These are phyloP conservation scores for Cricetomys ansorgei DNA, from an alignment of 2,113 vertebrate genomes.

Conservation along the genomic window DNA sequence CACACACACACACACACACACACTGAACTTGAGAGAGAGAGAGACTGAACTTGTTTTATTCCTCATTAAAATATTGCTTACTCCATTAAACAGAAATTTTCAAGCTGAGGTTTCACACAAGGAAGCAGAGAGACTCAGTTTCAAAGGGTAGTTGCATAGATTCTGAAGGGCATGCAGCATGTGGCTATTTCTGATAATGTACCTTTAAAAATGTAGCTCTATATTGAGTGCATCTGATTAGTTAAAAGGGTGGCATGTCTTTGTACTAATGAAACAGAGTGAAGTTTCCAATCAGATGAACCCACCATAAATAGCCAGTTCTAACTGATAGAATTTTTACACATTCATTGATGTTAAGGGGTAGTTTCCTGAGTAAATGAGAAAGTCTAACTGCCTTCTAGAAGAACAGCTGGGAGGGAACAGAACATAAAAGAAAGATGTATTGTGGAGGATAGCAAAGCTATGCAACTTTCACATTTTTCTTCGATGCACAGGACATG, in stretches of 20 bases:
- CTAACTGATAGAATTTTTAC: slow-evolving; percentile 83
- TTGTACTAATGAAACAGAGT: slow-evolving; percentile 84
- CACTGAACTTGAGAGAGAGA: not conserved
- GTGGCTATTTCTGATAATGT: slow-evolving; percentile 69
- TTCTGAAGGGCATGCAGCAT: slow-evolving; percentile 67
- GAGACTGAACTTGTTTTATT: not conserved
- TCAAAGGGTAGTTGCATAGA: slow-evolving; percentile 53
- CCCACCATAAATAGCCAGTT: slow-evolving; percentile 78
- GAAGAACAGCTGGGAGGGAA: slow-evolving; percentile 54
- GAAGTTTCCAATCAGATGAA: slow-evolving; percentile 76
- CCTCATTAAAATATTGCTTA: not conserved
- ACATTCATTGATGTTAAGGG: slow-evolving; percentile 82
- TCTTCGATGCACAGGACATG: slow-evolving; percentile 60
- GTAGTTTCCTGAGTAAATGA: slow-evolving; percentile 63
- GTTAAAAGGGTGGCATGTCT: slow-evolving; percentile 82
- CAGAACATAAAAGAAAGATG: slow-evolving; percentile 70
- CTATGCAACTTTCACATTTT: slow-evolving; percentile 63
- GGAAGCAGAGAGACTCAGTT: slow-evolving; percentile 49
- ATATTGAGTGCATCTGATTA: slow-evolving; percentile 80
- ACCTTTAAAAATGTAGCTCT: slow-evolving; percentile 81
- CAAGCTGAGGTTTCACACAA: slow-evolving; percentile 21
- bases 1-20: no score
- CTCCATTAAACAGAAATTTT: not conserved
- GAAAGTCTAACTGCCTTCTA: slow-evolving; percentile 71
- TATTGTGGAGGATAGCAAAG: slow-evolving; percentile 36